Evolutionary conservation across 2,797 vertebrate genomes (phyloP).

Genomic region (Ciconia nigra): DNA sequence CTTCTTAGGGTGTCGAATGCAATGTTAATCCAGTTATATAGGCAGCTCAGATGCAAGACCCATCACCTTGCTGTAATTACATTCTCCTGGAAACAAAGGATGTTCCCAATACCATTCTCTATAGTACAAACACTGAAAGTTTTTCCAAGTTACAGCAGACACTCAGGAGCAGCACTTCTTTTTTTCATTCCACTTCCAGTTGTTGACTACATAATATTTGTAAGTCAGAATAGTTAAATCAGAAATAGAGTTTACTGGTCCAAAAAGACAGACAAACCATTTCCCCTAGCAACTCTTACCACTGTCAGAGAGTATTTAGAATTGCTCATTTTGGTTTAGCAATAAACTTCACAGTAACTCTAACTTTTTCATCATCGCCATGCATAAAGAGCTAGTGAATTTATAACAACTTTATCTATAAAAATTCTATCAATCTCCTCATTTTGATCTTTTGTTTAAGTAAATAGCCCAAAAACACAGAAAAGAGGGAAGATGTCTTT

Average conservation of each 20-base stretch:
- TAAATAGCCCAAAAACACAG: neutral
- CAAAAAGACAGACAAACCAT: neutral
- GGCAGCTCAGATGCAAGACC: neutral
- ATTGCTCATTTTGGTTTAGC: neutral
- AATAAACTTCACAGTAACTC: neutral
- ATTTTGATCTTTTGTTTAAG: neutral
- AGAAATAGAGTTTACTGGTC: neutral
- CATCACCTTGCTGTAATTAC: neutral
- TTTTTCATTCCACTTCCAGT: neutral
- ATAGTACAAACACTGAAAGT: neutral
- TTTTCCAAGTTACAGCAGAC: neutral
- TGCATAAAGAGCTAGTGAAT: neutral
- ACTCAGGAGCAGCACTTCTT: neutral
- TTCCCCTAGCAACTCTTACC: neutral
- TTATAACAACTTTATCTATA: neutral
- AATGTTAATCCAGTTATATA: neutral
- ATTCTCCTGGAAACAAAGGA: neutral
- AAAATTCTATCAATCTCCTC: neutral
- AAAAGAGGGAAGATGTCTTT: neutral
- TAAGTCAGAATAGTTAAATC: neutral
- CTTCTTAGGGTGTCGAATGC: neutral
- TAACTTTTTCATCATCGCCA: neutral
- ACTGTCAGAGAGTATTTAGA: neutral
- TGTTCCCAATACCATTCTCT: neutral
- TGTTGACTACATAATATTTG: neutral